Conservation (phyloP, 2,113 vertebrate genomes). For the Hucho hucho region DNA sequence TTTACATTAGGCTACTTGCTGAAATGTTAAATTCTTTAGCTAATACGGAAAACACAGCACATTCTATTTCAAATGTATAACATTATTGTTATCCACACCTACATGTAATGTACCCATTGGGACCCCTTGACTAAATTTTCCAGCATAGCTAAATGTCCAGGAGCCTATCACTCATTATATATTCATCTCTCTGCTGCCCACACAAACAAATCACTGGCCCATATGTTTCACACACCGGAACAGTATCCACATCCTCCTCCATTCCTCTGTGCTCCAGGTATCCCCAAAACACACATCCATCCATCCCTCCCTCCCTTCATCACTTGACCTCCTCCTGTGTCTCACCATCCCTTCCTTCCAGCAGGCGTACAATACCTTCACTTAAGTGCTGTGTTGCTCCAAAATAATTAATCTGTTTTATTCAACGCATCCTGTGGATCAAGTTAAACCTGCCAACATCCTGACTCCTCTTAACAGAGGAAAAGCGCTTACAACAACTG, state of each 20-base stretch:
- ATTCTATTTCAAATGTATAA: background rate
- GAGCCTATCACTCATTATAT: constrained; percentile 37
- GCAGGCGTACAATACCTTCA: background rate
- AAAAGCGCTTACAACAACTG: constrained; percentile 34
- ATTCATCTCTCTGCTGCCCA: constrained; percentile 56
- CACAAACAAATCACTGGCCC: constrained; percentile 44
- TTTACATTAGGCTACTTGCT: background rate
- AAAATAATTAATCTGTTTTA: constrained; percentile 18
- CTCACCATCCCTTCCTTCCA: constrained; percentile 19
- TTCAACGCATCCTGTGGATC: constrained; percentile 34
- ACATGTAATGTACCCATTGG: constrained; percentile 15
- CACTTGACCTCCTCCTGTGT: background rate
- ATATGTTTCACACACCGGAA: constrained; percentile 30
- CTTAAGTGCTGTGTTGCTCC: constrained; percentile 18
- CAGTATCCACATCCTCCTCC: constrained; percentile 33
- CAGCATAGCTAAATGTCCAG: constrained; percentile 31
- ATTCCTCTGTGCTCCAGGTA: constrained; percentile 1
- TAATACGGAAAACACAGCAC: constrained; percentile 11
- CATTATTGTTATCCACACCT: background rate
- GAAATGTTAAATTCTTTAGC: constrained; percentile 1
- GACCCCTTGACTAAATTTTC: constrained; percentile 8
- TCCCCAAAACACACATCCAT: background rate
- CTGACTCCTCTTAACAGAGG: constrained; percentile 12
- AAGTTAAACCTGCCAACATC: constrained; percentile 31
- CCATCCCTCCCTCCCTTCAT: background rate